Evolutionary conservation across 2,113 vertebrate genomes (phyloP), one percentile per base, ranked within the genome.

Genomic region (Pseudopipra pipra): DNA sequence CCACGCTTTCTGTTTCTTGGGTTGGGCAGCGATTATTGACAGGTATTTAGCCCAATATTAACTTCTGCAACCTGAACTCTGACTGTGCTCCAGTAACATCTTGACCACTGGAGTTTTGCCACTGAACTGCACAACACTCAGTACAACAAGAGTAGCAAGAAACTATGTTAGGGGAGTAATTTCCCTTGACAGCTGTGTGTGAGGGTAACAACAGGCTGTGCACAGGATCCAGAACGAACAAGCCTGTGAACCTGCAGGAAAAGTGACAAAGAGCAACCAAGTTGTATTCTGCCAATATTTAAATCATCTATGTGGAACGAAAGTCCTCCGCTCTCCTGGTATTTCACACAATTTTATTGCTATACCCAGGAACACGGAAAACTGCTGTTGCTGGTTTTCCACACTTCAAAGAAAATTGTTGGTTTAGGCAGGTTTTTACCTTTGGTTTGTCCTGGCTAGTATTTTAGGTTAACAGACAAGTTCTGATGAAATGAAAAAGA

Each of bases 101-200:
- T 12, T 2, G 0, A n/a, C 44, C 35, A 14, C 23, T 33, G 41
- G 47, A 44, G 18, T n/a, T 85, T 12, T 65, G 58, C 25, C 43
- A 12, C 44, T 63, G 56, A 49, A 4, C 17, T n/a, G 18, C 33
- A 49, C 62, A 46, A 49, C 14, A 11, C 31, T 71, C 22, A 43
- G 3, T 31, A 12, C n/a, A 56, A 13, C 11, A 46, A 62, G 47
- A 56, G 39, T 33, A 39, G 8, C 12, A 41, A 74, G n/a, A 23
- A 0, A 1, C 27, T 20, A 5, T 17, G 12, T 2, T 71, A 39
- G 6, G 24, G 37, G 24, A 31, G 6, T 39, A 12, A 71, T 49
- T 41, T 87, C 46, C 21, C 35, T 46, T 30, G 12, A 61, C 62
- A 84, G n/a, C 14, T 85, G 10, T 25, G 10, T 23, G 27, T 22